Conservation (phyloP, 1,140 invertebrate species). For the Saccostrea echinata region DNA sequence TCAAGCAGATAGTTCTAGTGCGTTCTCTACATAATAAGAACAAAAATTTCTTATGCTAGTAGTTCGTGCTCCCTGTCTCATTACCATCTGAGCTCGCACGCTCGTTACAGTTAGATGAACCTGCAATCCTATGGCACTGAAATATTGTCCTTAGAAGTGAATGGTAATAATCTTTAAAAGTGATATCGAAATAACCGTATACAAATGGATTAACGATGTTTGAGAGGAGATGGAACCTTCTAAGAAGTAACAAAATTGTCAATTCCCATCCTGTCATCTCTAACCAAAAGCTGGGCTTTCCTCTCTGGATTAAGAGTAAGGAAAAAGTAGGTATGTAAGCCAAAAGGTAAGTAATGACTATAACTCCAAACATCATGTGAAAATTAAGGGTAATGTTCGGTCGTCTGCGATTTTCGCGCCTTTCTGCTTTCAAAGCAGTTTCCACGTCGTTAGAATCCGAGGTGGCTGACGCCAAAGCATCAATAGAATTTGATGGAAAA, state of each 20-base stretch:
- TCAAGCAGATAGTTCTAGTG: not conserved
- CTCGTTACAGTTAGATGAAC: not conserved
- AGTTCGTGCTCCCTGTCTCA: not conserved
- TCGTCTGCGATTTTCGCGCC: not conserved
- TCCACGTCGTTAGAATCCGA: not conserved
- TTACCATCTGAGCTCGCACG: not conserved
- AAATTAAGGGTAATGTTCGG: not conserved
- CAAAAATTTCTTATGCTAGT: not conserved
- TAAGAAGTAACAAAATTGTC: not conserved
- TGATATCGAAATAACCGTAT: slow-evolving; percentile 19
- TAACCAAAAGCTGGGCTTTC: not conserved
- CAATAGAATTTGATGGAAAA: not conserved
- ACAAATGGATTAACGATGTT: not conserved
- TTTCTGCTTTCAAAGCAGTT: not conserved
- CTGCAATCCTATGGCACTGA: not conserved
- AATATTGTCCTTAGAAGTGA: not conserved
- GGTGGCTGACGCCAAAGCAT: not conserved
- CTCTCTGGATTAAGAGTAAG: not conserved
- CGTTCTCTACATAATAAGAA: not conserved
- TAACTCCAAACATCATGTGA: slow-evolving; percentile 25
- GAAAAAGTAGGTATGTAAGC: not conserved
- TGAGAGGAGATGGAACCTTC: not conserved
- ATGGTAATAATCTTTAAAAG: not conserved
- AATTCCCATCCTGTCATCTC: not conserved
- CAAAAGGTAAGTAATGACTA: not conserved